Evolutionary conservation across 2,113 vertebrate genomes (phyloP).

Genomic region (Apus apus): DNA sequence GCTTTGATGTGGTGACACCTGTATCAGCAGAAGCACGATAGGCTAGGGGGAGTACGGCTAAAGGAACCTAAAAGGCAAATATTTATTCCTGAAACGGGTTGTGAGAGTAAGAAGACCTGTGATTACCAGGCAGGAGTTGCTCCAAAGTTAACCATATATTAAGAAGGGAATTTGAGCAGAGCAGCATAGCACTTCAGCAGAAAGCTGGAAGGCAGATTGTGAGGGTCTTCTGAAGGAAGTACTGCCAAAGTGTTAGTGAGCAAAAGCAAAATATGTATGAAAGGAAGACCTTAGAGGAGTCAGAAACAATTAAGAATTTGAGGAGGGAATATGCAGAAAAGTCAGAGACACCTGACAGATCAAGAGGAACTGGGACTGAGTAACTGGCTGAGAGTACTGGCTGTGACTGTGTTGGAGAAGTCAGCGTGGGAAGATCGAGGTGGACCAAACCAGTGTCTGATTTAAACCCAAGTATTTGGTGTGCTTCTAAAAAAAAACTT

Average conservation of each 20-base stretch:
- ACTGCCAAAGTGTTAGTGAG: neutral
- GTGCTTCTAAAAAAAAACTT: neutral
- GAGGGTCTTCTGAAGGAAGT: neutral
- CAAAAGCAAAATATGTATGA: neutral
- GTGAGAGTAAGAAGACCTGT: neutral
- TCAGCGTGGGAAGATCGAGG: neutral
- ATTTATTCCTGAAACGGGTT: neutral
- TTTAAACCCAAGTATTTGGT: neutral
- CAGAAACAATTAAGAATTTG: neutral
- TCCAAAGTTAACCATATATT: neutral
- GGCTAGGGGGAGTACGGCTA: neutral
- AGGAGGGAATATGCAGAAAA: neutral
- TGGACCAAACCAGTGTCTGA: neutral
- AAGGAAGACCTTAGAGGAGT: neutral
- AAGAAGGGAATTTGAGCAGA: neutral
- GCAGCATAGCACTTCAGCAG: neutral
- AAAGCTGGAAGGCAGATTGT: neutral
- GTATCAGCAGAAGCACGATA: neutral
- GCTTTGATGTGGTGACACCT: neutral
- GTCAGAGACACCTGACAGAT: neutral
- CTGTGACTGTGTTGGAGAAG: accelerated
- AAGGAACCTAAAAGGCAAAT: neutral
- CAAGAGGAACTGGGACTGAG: neutral
- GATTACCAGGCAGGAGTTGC: neutral
- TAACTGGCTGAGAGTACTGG: neutral